phyloP scores from a whole-genome alignment of 2,797 vertebrate species.

The Neoniphon sammara region DNA sequence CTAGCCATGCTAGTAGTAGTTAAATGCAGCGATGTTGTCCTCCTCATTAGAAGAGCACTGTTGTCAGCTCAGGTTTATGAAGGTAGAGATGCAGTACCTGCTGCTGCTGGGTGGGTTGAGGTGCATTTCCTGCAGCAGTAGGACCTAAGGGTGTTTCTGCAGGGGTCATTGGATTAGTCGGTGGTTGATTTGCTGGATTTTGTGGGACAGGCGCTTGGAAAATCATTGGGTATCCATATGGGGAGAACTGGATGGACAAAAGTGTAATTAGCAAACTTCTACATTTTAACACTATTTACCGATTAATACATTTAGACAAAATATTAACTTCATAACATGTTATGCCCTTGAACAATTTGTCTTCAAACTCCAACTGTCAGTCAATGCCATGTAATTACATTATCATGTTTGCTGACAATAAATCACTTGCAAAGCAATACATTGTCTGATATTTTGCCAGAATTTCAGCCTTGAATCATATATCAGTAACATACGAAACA shows the following conservation, averaged over 20 bases:
- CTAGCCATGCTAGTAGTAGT: background rate
- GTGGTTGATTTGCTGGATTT: constrained; percentile 43
- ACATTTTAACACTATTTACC: background rate
- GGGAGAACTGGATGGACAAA: constrained; percentile 49
- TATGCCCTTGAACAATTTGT: background rate
- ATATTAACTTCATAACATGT: background rate
- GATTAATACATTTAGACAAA: background rate
- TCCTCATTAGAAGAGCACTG: background rate
- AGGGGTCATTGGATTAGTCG: constrained; percentile 34
- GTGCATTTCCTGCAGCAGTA: constrained; percentile 29
- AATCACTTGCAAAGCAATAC: constrained; percentile 17
- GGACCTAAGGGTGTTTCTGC: constrained; percentile 37
- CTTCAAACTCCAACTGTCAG: background rate
- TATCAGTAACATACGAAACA: constrained; percentile 26
- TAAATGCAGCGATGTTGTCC: background rate
- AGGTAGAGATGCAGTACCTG: constrained; percentile 37
- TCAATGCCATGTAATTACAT: background rate
- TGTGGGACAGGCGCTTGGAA: constrained; percentile 45
- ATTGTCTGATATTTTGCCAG: background rate
- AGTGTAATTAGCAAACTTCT: background rate
- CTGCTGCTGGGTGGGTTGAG: constrained; percentile 53
- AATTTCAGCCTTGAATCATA: constrained; percentile 34
- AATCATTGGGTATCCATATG: constrained; percentile 61
- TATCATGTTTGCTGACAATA: constrained; percentile 1
- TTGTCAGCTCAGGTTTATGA: background rate